Conservation (phyloP, 2,113 vertebrate genomes). For the Ia io region DNA sequence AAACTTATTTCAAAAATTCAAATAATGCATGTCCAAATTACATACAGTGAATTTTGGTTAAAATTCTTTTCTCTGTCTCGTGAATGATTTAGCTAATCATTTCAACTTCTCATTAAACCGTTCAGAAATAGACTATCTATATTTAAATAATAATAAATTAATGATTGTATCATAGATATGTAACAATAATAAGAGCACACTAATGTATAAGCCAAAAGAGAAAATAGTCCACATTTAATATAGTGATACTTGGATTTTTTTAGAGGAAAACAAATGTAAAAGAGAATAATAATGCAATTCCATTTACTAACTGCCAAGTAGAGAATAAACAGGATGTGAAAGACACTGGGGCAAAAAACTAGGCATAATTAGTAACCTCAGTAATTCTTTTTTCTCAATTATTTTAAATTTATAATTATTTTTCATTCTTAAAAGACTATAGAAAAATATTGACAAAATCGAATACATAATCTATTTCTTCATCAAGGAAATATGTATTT, state of each 20-base stretch:
- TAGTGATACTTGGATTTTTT: neutral
- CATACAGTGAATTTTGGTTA: neutral
- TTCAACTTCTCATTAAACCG: neutral
- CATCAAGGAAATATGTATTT: neutral
- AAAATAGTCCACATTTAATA: neutral
- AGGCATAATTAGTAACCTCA: neutral
- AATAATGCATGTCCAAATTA: neutral
- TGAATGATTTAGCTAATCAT: neutral
- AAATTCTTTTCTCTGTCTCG: neutral
- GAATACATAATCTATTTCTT: neutral
- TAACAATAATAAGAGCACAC: neutral
- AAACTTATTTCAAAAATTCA: neutral
- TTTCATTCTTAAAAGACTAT: neutral
- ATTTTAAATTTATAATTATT: conserved; percentile 14
- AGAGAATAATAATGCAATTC: neutral
- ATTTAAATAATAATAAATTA: neutral
- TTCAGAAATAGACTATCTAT: neutral
- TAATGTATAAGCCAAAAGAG: neutral
- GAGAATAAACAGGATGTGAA: neutral
- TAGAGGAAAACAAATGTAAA: neutral
- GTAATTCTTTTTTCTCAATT: neutral
- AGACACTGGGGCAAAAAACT: rapidly evolving
- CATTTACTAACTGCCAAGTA: neutral
- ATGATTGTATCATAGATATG: neutral
- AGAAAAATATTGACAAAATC: neutral